Conservation (phyloP, 2,113 vertebrate genomes). For the Perognathus longimembris region DNA sequence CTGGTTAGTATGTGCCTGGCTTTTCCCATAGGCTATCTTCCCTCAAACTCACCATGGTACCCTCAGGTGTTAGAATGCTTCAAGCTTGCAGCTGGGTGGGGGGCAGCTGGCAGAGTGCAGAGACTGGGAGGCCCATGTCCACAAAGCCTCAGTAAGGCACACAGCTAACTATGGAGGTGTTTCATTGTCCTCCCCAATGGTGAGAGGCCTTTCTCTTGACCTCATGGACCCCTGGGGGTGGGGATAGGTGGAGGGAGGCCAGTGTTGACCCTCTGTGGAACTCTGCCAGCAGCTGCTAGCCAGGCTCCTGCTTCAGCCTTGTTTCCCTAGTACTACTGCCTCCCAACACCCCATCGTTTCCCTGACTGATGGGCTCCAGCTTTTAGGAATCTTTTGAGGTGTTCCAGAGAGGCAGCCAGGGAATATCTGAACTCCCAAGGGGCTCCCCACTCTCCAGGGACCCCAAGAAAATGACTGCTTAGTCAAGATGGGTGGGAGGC, state of each 20-base stretch:
- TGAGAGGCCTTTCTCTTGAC: not conserved
- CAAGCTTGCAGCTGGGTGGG: not conserved
- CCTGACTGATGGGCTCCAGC: not conserved
- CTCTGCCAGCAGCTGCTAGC: not conserved
- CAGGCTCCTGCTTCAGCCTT: not conserved
- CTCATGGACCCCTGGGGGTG: not conserved
- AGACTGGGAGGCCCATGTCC: not conserved
- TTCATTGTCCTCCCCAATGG: not conserved
- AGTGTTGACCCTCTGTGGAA: not conserved
- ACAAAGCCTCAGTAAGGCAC: not conserved
- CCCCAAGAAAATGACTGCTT: constrained; percentile 16
- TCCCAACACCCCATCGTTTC: not conserved
- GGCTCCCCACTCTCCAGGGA: not conserved
- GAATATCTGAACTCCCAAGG: not conserved
- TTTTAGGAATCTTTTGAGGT: not conserved
- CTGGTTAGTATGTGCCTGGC: not conserved
- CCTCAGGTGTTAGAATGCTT: not conserved
- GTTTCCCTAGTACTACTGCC: not conserved
- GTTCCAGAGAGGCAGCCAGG: not conserved
- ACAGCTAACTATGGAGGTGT: fast-evolving
- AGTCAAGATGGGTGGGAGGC: not conserved
- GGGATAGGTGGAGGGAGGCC: not conserved
- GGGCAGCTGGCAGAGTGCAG: not conserved
- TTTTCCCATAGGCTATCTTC: not conserved
- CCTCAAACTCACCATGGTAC: not conserved